Evolutionary conservation across 2,888 invertebrate genomes (phyloP).

Genomic region (Cephus pulcher): DNA sequence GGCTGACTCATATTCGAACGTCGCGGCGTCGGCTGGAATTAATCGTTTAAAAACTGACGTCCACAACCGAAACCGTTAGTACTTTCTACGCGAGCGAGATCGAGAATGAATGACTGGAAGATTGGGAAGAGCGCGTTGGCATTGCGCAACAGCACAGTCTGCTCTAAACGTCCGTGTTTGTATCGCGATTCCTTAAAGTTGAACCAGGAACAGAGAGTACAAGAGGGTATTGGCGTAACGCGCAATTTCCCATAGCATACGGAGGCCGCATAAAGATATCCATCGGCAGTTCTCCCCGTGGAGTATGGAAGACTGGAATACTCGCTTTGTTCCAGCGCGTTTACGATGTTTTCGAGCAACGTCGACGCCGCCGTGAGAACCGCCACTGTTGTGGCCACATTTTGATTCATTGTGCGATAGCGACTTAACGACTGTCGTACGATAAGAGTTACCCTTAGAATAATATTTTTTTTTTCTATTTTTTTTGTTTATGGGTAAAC

Average conservation of each 20-base stretch:
- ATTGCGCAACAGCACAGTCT: neutral
- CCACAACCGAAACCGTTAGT: neutral
- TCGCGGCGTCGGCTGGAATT: neutral
- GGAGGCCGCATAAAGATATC: neutral
- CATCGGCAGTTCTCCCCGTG: neutral
- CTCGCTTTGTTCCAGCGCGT: slow-evolving; percentile 37
- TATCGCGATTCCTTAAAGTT: neutral
- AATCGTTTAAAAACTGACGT: neutral
- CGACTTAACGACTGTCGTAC: slow-evolving; percentile 41
- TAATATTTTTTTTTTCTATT: neutral
- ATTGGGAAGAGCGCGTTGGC: neutral
- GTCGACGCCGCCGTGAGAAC: slow-evolving; percentile 23
- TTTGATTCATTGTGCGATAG: slow-evolving; percentile 44
- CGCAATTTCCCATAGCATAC: neutral
- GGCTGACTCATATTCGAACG: neutral
- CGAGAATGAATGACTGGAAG: neutral
- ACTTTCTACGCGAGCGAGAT: neutral
- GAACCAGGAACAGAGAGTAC: neutral
- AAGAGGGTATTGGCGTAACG: neutral
- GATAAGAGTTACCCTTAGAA: slow-evolving; percentile 22
- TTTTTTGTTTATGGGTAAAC: neutral
- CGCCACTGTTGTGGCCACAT: neutral
- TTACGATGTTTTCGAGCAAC: slow-evolving; percentile 37
- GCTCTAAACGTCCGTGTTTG: neutral
- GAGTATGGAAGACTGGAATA: neutral